These are phyloP conservation scores for Tolmerus cingulatus DNA, from an alignment of 2,888 invertebrate species.

Conservation along the genomic window DNA sequence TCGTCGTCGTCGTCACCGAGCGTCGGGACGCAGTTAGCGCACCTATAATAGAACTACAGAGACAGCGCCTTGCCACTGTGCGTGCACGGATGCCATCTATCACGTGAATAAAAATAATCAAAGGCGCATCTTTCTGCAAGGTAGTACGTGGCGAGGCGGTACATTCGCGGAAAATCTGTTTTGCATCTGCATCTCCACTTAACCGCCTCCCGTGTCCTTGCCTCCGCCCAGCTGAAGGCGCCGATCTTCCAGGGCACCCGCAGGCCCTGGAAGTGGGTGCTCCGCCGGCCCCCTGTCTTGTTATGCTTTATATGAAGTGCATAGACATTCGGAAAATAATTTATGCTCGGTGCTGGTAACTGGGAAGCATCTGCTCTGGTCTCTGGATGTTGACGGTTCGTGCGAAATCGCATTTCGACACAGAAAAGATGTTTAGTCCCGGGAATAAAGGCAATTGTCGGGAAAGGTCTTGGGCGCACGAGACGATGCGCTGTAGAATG, in stretches of 20 bases:
- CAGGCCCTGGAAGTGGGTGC: neutral
- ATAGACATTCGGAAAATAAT: constrained; percentile 31
- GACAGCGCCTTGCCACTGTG: neutral
- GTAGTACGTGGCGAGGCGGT: neutral
- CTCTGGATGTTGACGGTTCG: constrained; percentile 16
- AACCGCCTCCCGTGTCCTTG: constrained; percentile 11
- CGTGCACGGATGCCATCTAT: constrained; percentile 30
- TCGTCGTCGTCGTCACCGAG: too few species aligned
- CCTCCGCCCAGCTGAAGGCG: neutral
- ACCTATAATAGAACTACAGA: constrained; percentile 10
- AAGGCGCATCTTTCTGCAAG: constrained; percentile 26
- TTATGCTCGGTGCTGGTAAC: neutral
- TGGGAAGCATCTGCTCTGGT: constrained; percentile 7
- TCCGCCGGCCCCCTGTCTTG: neutral
- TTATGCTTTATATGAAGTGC: constrained; percentile 24
- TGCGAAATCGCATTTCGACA: constrained; percentile 35
- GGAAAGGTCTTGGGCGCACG: neutral
- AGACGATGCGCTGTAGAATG: neutral
- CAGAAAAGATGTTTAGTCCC: constrained; percentile 14
- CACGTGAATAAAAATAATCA: constrained; percentile 39
- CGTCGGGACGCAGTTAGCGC: neutral
- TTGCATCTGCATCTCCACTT: constrained; percentile 37
- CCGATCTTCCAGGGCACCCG: constrained; percentile 1
- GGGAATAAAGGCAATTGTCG: constrained; percentile 40
- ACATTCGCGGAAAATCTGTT: constrained; percentile 17